phyloP scores from a whole-genome alignment of 2,113 vertebrate species.

The Myiozetetes cayanensis region DNA sequence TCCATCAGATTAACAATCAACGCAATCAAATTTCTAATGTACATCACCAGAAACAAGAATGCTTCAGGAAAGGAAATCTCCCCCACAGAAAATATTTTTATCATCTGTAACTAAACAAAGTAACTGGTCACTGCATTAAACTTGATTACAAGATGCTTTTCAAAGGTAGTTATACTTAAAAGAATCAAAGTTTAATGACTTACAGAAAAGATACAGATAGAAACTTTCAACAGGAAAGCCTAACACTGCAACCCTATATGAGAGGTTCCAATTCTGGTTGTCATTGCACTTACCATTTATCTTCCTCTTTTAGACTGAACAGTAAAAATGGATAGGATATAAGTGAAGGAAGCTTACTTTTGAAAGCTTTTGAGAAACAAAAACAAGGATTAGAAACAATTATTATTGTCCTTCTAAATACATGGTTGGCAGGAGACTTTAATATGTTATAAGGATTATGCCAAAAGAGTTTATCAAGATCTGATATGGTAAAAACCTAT shows the following conservation, averaged over 20 bases:
- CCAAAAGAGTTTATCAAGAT: neutral
- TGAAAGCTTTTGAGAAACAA: slow-evolving; percentile 66
- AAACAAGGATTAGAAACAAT: slow-evolving; percentile 55
- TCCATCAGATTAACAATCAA: neutral
- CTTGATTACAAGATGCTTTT: neutral
- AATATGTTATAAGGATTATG: neutral
- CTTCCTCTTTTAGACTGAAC: slow-evolving; percentile 62
- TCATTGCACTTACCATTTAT: slow-evolving; percentile 69
- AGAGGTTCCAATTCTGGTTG: neutral
- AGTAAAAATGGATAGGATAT: slow-evolving; percentile 52
- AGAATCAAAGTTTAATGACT: neutral
- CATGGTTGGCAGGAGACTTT: neutral
- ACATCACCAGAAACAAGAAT: neutral
- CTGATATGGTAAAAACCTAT: neutral
- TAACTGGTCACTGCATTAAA: neutral
- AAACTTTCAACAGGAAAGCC: neutral
- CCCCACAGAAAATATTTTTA: neutral
- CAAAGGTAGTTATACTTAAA: neutral
- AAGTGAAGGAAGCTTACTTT: slow-evolving; percentile 60
- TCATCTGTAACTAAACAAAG: neutral
- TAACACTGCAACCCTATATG: neutral
- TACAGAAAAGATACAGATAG: neutral
- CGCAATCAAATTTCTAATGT: neutral
- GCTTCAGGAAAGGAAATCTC: neutral
- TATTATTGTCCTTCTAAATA: slow-evolving; percentile 1